Conservation (phyloP, 1,140 invertebrate species). For the Hypothenemus hampei region DNA sequence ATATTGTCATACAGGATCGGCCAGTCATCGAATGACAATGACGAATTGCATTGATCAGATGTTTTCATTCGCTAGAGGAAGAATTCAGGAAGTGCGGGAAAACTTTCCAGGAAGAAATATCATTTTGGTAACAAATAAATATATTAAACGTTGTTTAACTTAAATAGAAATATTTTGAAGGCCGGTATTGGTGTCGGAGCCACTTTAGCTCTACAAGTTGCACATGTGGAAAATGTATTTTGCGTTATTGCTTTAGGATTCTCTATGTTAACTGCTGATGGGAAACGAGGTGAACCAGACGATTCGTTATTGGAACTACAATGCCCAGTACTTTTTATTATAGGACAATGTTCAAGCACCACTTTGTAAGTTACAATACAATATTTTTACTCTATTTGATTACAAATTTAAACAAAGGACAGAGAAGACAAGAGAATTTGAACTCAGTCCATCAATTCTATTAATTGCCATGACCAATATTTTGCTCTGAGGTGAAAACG, state of each 20-base stretch:
- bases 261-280: constrained; percentile 69
- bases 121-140: constrained; percentile 54
- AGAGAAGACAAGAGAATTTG: no score
- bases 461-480: no score
- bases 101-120: constrained; percentile 68
- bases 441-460: no score
- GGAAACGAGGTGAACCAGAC: constrained; percentile 71
- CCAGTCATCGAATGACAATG: constrained; percentile 50
- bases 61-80: constrained; percentile 60
- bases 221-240: constrained; percentile 61
- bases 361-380: constrained; percentile 43
- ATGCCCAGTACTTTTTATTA: constrained; percentile 73
- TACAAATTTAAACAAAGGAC: no score
- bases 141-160: background rate
- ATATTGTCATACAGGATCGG: constrained; percentile 36
- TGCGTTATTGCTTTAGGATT: constrained; percentile 78
- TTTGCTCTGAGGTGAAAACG: no score
- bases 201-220: constrained; percentile 64
- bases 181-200: constrained; percentile 73
- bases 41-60: constrained; percentile 63
- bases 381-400: background rate
- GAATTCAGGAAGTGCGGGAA: constrained; percentile 64
- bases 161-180: background rate
- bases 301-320: constrained; percentile 70
- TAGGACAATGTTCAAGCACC: constrained; percentile 68